phyloP scores from a whole-genome alignment of 2,113 vertebrate genomes.

The Chaetura pelagica region DNA sequence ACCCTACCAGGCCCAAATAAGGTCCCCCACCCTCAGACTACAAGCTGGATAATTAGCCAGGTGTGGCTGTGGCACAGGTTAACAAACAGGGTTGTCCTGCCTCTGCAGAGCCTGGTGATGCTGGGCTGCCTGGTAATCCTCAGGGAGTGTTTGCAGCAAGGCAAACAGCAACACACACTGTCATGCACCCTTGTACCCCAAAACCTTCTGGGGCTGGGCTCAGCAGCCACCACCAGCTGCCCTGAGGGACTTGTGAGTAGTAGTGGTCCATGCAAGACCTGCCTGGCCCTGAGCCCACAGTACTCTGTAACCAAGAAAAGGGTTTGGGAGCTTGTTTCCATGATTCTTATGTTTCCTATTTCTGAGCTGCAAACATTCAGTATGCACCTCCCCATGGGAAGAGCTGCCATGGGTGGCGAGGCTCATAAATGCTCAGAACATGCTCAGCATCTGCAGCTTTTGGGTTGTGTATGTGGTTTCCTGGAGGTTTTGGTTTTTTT shows the following conservation, averaged over 20 bases:
- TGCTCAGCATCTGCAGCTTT: neutral
- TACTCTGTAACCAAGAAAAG: neutral
- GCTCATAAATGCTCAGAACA: neutral
- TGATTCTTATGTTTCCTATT: neutral
- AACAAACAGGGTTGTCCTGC: neutral
- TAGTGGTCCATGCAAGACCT: neutral
- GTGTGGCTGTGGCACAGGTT: neutral
- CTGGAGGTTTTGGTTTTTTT: fast-evolving
- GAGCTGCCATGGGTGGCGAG: neutral
- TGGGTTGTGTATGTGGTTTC: neutral
- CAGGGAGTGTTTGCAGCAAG: neutral
- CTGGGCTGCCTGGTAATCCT: neutral
- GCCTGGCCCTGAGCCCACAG: neutral
- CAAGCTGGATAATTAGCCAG: neutral
- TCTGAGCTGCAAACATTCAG: neutral
- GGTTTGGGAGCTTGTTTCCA: fast-evolving
- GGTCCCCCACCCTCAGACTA: neutral
- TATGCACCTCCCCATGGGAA: neutral
- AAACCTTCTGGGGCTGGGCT: neutral
- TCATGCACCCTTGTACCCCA: fast-evolving
- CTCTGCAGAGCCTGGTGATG: neutral
- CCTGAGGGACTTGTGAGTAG: fast-evolving
- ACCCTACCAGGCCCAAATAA: neutral
- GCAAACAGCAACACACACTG: neutral
- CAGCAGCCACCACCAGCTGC: neutral